phyloP scores from a whole-genome alignment of 2,888 invertebrate species.

The Steinernema carpocapsae region DNA sequence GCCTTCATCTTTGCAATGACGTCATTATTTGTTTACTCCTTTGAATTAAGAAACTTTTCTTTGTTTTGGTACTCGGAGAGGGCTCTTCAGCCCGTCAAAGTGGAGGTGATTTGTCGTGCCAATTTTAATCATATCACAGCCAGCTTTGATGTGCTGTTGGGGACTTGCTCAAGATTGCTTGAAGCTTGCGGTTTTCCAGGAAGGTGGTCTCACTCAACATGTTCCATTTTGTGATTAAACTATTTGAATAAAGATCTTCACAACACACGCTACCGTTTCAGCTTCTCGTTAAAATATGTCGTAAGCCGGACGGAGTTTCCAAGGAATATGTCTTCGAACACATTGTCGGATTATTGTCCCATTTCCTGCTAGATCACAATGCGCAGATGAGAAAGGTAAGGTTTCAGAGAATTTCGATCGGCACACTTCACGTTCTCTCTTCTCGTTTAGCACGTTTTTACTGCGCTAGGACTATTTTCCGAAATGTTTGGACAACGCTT shows the following conservation, averaged over 20 bases:
- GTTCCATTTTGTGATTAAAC: neutral
- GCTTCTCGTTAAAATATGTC: slow-evolving; percentile 9
- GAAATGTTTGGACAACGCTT: slow-evolving; percentile 9
- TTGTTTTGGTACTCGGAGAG: neutral
- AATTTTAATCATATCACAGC: slow-evolving; percentile 50
- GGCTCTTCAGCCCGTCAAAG: slow-evolving; percentile 42
- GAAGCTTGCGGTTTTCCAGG: neutral
- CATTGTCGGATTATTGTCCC: neutral
- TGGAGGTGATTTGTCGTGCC: slow-evolving; percentile 54
- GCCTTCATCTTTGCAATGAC: neutral
- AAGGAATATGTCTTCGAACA: neutral
- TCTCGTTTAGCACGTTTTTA: neutral
- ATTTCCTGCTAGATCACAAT: neutral
- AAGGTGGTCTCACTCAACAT: neutral
- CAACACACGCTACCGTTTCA: neutral
- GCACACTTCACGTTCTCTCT: neutral
- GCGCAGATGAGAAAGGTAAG: slow-evolving; percentile 1
- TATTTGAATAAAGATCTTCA: neutral
- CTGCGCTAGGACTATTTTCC: neutral
- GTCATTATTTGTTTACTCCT: neutral
- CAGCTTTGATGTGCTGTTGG: slow-evolving; percentile 53
- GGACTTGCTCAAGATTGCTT: neutral
- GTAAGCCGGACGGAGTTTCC: neutral
- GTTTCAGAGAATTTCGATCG: neutral
- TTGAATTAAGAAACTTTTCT: neutral